Evolutionary conservation across 2,113 vertebrate species (phyloP).

Genomic region (Opisthocomus hoazin): DNA sequence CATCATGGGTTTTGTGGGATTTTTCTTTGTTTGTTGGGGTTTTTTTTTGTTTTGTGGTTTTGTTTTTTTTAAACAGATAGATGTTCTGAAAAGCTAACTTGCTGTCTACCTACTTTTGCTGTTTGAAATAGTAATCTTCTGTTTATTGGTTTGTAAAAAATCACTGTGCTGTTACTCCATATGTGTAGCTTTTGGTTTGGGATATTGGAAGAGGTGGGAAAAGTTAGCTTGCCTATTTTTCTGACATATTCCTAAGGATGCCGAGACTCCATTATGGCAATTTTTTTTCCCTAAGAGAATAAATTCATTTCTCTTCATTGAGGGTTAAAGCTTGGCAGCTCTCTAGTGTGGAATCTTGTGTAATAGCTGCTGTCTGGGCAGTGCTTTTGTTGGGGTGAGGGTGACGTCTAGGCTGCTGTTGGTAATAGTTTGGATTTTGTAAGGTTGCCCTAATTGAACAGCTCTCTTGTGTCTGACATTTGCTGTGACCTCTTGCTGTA

Average conservation of each 20-base stretch:
- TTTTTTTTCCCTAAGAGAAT: background rate
- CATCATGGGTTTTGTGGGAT: background rate
- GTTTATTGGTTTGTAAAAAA: background rate
- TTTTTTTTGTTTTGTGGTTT: background rate
- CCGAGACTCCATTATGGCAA: background rate
- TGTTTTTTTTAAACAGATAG: background rate
- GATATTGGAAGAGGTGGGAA: background rate
- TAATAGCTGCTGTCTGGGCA: background rate
- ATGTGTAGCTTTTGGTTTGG: background rate
- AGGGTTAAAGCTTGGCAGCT: conserved; percentile 13
- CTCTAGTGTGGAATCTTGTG: background rate
- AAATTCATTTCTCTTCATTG: background rate
- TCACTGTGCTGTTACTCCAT: background rate
- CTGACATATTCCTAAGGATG: background rate
- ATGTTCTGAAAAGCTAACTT: background rate
- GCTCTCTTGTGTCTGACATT: conserved; percentile 44
- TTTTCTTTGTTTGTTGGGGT: background rate
- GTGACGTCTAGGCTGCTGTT: conserved; percentile 7
- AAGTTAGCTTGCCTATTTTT: background rate
- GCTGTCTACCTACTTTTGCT: background rate
- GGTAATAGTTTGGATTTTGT: conserved; percentile 14
- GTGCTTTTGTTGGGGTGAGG: background rate
- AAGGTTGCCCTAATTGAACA: conserved; percentile 30
- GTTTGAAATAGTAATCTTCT: background rate
- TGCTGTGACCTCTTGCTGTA: conserved; percentile 45